phyloP scores from a whole-genome alignment of 1,140 invertebrate species.

The Plectrocnemia conspersa region DNA sequence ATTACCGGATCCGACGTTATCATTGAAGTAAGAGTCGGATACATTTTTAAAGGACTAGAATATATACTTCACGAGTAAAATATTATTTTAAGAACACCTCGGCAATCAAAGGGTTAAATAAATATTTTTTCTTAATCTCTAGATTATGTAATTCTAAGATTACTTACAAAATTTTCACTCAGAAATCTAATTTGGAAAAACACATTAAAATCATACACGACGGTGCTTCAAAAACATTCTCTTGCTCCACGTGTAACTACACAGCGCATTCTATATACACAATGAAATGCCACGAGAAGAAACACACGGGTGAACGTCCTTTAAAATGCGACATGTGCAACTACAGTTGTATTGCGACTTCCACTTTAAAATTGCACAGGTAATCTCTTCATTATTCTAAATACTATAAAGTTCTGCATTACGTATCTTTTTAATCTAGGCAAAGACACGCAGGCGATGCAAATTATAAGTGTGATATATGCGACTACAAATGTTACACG shows the following conservation, averaged over 20 bases:
- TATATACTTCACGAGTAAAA: too few species aligned
- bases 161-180: too few species aligned
- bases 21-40: too few species aligned
- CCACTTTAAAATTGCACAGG: slow-evolving; percentile 25
- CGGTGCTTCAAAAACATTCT: not conserved
- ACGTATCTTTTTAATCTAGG: slow-evolving; percentile 1
- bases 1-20: too few species aligned
- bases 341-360: slow-evolving; percentile 10
- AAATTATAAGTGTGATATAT: slow-evolving; percentile 16
- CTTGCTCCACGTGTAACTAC: slow-evolving; percentile 16
- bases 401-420: not conserved
- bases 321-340: slow-evolving; percentile 19
- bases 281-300: slow-evolving; percentile 14
- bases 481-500: slow-evolving; percentile 22
- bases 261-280: slow-evolving; percentile 5
- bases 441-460: slow-evolving; percentile 18
- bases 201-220: slow-evolving; percentile 18
- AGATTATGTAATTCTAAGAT: too few species aligned
- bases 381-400: not conserved
- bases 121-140: not conserved
- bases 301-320: slow-evolving; percentile 21
- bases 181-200: slow-evolving; percentile 30
- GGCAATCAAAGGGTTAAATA: too few species aligned
- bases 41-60: too few species aligned
- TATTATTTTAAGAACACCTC: too few species aligned